A percentile compares a stretch with the other conserved stretches of the same genome.
Conservation (phyloP, 2,888 invertebrate genomes). For the Lymantria monacha region DNA sequence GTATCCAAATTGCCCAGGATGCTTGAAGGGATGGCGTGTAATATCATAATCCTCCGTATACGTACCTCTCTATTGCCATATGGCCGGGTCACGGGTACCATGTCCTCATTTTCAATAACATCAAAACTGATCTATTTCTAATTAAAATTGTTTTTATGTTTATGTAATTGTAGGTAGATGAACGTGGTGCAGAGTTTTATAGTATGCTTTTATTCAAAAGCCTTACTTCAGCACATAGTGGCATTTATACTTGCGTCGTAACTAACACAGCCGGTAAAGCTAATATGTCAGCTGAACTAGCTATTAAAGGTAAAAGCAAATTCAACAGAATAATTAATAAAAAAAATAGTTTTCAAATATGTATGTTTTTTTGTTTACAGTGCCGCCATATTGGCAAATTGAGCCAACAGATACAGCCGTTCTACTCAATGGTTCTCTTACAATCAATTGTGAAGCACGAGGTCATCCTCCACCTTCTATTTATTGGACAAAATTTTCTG, state of each 20-base stretch:
- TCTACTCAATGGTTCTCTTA: constrained; percentile 87
- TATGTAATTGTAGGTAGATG: constrained; percentile 77
- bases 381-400: constrained; percentile 89
- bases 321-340: background rate
- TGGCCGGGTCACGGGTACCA: too few species aligned
- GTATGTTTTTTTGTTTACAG: constrained; percentile 58
- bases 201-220: constrained; percentile 88
- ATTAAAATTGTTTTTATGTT: background rate
- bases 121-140: background rate
- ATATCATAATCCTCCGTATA: too few species aligned
- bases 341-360: background rate
- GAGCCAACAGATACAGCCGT: constrained; percentile 89
- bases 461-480: constrained; percentile 90
- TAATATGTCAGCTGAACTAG: constrained; percentile 86
- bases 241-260: constrained; percentile 87
- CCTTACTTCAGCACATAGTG: constrained; percentile 86
- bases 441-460: constrained; percentile 89
- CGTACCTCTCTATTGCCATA: too few species aligned
- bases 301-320: constrained; percentile 85
- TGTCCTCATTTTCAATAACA: too few species aligned
- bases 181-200: constrained; percentile 87
- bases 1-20: too few species aligned
- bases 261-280: constrained; percentile 89
- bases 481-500: constrained; percentile 88
- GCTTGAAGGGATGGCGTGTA: too few species aligned